These are phyloP conservation scores for Meloe dianella DNA, from an alignment of 2,888 invertebrate genomes.

Conservation along the genomic window DNA sequence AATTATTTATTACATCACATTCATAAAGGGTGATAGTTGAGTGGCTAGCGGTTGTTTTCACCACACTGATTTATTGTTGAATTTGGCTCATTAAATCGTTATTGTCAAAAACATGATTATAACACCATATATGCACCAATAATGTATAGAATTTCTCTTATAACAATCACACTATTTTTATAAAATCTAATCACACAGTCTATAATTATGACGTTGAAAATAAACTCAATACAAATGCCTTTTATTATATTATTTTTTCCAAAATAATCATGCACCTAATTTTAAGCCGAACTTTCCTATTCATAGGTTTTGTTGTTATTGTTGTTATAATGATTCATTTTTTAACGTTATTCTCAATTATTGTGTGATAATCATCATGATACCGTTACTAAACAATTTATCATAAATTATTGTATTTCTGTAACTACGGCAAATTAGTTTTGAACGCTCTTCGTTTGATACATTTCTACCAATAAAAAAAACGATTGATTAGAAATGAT, in stretches of 20 bases:
- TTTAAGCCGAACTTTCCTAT: not conserved
- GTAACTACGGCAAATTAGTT: slow-evolving; percentile 9
- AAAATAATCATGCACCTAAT: not conserved
- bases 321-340: not conserved
- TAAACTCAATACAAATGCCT: not conserved
- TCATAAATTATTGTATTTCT: slow-evolving; percentile 9
- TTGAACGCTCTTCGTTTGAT: slow-evolving; percentile 8
- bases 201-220: not conserved
- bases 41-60: no score
- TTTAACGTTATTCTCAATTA: not conserved
- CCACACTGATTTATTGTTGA: no score
- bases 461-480: slow-evolving; percentile 7
- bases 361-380: not conserved
- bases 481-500: slow-evolving; percentile 4
- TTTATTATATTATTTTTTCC: not conserved
- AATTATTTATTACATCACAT: not conserved
- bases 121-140: not conserved
- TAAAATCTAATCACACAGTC: not conserved
- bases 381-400: slow-evolving; percentile 12
- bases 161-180: not conserved
- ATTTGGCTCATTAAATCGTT: not conserved
- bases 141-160: not conserved
- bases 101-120: not conserved
- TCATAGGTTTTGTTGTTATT: not conserved
- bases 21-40: no score